Evolutionary conservation across 2,797 vertebrate species (phyloP).

Genomic region (Gallinago solitaria): DNA sequence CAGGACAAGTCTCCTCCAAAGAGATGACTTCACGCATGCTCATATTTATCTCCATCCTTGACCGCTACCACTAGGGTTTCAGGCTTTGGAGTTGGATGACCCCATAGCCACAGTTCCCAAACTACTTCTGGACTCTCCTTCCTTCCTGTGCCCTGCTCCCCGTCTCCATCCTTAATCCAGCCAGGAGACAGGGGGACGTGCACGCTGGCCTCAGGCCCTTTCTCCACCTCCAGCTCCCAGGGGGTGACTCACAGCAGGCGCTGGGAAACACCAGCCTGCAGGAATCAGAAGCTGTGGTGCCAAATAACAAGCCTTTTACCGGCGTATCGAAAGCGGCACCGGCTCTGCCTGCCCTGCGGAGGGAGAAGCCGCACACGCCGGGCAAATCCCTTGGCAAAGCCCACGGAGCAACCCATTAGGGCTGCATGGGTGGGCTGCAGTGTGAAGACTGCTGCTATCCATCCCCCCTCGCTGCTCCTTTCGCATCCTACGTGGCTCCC

Average conservation of each 20-base stretch:
- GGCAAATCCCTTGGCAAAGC: neutral
- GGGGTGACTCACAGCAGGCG: neutral
- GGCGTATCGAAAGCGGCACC: neutral
- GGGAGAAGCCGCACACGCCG: neutral
- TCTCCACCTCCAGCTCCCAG: neutral
- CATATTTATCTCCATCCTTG: neutral
- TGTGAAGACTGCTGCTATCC: neutral
- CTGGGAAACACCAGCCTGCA: neutral
- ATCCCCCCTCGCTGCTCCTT: neutral
- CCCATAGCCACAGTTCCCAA: neutral
- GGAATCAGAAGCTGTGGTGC: neutral
- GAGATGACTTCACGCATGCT: neutral
- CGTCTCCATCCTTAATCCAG: neutral
- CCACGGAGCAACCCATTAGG: rapidly evolving
- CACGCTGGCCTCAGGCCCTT: neutral
- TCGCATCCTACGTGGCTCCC: neutral
- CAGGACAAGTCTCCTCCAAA: neutral
- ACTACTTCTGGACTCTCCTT: neutral
- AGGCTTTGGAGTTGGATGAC: neutral
- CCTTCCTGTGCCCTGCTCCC: neutral
- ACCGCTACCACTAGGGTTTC: neutral
- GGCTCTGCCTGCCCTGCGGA: neutral
- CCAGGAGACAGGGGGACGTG: neutral
- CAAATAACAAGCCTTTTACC: neutral
- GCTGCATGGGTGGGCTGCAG: neutral